These are phyloP conservation scores for Parthenolecanium corni DNA, from an alignment of 2,888 invertebrate species.

Conservation along the genomic window DNA sequence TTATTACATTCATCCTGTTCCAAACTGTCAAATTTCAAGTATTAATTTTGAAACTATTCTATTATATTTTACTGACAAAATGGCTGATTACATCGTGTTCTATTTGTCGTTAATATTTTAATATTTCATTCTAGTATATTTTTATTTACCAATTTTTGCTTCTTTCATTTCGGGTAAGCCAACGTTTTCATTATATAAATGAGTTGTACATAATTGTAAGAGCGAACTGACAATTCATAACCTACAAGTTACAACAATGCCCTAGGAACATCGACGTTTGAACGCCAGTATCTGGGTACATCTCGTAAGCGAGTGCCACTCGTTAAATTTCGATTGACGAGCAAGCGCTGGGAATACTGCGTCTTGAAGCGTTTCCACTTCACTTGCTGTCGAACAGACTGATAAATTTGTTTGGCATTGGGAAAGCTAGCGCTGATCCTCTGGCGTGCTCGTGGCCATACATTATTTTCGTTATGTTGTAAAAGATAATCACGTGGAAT, in stretches of 20 bases:
- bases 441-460: slow-evolving; percentile 51
- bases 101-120: too few relatives aligned
- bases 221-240: not conserved
- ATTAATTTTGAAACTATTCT: too few relatives aligned
- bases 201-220: too few relatives aligned
- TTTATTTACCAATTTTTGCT: too few relatives aligned
- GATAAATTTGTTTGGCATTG: slow-evolving; percentile 44
- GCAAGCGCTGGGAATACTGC: not conserved
- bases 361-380: slow-evolving; percentile 29
- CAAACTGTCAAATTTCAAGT: too few relatives aligned
- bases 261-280: slow-evolving; percentile 44
- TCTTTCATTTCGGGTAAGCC: too few relatives aligned
- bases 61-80: too few relatives aligned
- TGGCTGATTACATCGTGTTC: too few relatives aligned
- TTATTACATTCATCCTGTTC: too few relatives aligned
- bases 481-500: slow-evolving; percentile 59
- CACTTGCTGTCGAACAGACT: slow-evolving; percentile 40
- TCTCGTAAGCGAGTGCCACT: slow-evolving; percentile 5
- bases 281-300: slow-evolving; percentile 12
- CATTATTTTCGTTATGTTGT: slow-evolving; percentile 52
- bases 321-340: too few relatives aligned
- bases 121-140: too few relatives aligned
- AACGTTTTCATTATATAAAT: too few relatives aligned
- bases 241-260: not conserved
- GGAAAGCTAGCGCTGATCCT: slow-evolving; percentile 51